Evolutionary conservation across 2,888 invertebrate genomes (phyloP), one percentile per base, ranked within the genome.

Genomic region (Aplocera efformata): DNA sequence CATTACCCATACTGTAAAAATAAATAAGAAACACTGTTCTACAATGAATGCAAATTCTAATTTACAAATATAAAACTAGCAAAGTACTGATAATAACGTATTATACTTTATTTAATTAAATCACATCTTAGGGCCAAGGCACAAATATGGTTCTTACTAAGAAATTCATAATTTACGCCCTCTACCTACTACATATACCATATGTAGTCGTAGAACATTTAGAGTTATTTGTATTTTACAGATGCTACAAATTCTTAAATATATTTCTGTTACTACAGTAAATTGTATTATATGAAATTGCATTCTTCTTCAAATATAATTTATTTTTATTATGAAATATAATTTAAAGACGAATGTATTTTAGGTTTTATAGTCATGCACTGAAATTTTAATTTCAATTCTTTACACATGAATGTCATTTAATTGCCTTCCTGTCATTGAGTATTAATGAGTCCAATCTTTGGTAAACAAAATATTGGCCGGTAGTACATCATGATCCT

Each of bases 91-190:
- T 41, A 40, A 47, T 51, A 58, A 56, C 39, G 54, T 62, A 54
- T 63, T 59, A 60, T 59, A 58, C 57, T 53, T 58, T 61, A 67
- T 60, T 42, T 50, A n/a, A n/a, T 48, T 31, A 65, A 79, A 79
- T 79, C 79, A 83, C 79, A 80, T 75, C 72, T 68, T 72, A 78
- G 73, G 79, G 77, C 77, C 71, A 86, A 86, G 86, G 86, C 86
- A 86, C 86, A 75, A 73, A 67, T 73, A 73, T 83, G 80, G 74
- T 75, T 70, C 71, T 68, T 66, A 63, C 60, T 28, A 42, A 62
- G 66, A 67, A 64, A 63, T 51, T 46, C 59, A 61, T 64, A 65
- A 64, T 62, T 49, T 63, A 67, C 66, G 69, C 74, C 72, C 72
- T 60, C 63, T 70, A 72, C 49, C 62, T 74, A 72, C 55, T 50